phyloP scores from a whole-genome alignment of 2,113 vertebrate genomes.

The Pedetes capensis region DNA sequence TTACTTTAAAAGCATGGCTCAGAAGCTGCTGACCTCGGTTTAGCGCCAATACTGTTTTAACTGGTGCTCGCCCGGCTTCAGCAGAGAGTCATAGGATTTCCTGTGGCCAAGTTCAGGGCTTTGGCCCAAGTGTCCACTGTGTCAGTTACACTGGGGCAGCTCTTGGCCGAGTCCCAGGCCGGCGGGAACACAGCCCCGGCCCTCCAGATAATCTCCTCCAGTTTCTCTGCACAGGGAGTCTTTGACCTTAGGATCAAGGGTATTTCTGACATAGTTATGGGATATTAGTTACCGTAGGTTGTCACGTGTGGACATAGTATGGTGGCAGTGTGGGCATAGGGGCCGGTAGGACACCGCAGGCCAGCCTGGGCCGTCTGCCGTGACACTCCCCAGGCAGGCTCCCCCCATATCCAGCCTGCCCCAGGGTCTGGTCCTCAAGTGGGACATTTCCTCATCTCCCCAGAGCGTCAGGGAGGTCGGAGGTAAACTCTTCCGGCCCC shows the following conservation, averaged over 20 bases:
- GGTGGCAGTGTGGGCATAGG: neutral
- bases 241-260: neutral
- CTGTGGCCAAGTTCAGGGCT: neutral
- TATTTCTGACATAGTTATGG: neutral
- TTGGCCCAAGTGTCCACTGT: rapidly evolving
- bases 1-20: neutral
- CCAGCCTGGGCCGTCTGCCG: neutral
- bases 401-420: neutral
- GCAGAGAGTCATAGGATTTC: neutral
- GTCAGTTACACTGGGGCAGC: rapidly evolving
- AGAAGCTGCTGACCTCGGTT: neutral
- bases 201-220: neutral
- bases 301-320: too few species aligned
- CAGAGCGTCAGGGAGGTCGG: neutral
- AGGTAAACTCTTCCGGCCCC: neutral
- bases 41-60: neutral
- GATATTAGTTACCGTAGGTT: neutral
- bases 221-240: neutral
- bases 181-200: rapidly evolving
- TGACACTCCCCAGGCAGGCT: rapidly evolving
- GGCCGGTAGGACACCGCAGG: neutral
- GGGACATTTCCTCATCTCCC: neutral
- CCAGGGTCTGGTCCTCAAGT: too few species aligned
- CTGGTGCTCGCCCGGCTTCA: neutral
- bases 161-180: too few species aligned